Evolutionary conservation across 2,888 invertebrate genomes (phyloP).

Genomic region (Drosophila meridionalis): DNA sequence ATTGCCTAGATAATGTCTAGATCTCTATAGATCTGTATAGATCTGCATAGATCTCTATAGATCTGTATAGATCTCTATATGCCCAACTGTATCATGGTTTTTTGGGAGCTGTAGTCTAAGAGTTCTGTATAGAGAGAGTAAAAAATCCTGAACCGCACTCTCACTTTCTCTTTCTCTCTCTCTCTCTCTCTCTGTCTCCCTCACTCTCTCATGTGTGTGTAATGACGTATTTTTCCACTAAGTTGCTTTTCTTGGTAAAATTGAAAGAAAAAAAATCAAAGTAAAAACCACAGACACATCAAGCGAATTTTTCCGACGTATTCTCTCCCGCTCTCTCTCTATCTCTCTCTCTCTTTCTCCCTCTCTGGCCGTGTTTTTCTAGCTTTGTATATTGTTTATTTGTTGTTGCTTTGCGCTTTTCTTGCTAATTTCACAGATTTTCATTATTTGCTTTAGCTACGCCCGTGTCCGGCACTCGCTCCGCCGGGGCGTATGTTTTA

Average conservation of each 20-base stretch:
- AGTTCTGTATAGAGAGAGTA: neutral
- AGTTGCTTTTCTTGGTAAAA: conserved; percentile 23
- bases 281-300: conserved; percentile 17
- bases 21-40: neutral
- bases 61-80: neutral
- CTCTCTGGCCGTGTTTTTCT: conserved; percentile 1
- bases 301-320: conserved; percentile 7
- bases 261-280: conserved; percentile 27
- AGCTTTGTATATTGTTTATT: conserved; percentile 30
- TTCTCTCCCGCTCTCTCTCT: neutral
- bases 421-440: conserved; percentile 23
- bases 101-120: neutral
- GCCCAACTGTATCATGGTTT: conserved; percentile 3
- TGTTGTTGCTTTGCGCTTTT: conserved; percentile 21
- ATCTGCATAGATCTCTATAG: neutral
- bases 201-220: conserved; percentile 13
- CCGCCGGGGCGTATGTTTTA: neutral
- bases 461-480: neutral
- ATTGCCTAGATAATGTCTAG: neutral
- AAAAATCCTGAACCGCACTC: conserved; percentile 32
- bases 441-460: conserved; percentile 12
- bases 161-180: neutral
- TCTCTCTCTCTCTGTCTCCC: conserved; percentile 8
- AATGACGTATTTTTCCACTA: conserved; percentile 69
- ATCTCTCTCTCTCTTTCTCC: neutral